Evolutionary conservation across 2,888 invertebrate genomes (phyloP).

Genomic region (Litoditis marina): DNA sequence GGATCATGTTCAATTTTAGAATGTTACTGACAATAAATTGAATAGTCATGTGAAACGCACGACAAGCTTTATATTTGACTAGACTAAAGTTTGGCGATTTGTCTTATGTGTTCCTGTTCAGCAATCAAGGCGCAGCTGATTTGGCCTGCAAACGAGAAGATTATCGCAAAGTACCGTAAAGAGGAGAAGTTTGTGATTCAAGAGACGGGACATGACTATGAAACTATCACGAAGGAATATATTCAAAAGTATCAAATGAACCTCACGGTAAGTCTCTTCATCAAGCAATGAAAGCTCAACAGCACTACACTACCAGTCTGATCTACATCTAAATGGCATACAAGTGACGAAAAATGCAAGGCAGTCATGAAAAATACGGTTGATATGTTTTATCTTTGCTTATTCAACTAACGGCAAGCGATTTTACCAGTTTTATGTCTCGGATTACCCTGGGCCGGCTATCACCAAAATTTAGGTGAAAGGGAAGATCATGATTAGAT

Average conservation of each 20-base stretch:
- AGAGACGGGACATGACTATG: constrained; percentile 81
- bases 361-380: no score
- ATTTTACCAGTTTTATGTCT: background rate
- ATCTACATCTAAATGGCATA: no score
- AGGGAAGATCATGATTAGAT: no score
- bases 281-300: background rate
- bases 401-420: background rate
- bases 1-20: background rate
- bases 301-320: no score
- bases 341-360: no score
- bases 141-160: constrained; percentile 87
- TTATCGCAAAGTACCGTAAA: constrained; percentile 79
- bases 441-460: background rate
- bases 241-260: constrained; percentile 67
- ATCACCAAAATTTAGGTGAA: no score
- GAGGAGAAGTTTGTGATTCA: constrained; percentile 75
- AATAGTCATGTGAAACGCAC: no score
- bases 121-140: constrained; percentile 84
- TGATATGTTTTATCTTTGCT: background rate
- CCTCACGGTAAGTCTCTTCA: constrained; percentile 37
- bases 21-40: no score
- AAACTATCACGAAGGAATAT: constrained; percentile 76
- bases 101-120: no score
- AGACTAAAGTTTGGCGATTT: no score
- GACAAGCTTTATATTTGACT: no score